Percentiles rank a stretch among this genome's conserved stretches.
Evolutionary conservation across 2,888 invertebrate species (phyloP).

Genomic region (Cephus runcator): DNA sequence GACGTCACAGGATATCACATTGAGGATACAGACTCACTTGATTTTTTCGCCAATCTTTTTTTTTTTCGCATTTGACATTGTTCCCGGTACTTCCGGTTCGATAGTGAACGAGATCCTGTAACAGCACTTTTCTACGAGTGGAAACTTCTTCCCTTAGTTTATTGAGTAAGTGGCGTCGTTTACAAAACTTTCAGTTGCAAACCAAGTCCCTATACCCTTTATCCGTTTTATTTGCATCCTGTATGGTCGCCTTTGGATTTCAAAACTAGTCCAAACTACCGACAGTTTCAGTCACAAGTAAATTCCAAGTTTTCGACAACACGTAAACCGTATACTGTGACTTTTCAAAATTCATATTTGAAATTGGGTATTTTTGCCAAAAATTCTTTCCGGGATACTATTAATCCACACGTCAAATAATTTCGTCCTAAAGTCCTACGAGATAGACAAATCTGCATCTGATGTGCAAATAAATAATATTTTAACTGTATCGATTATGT

Average conservation of each 20-base stretch:
- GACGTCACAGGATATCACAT: background rate
- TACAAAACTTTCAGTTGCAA: conserved; percentile 40
- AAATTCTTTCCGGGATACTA: background rate
- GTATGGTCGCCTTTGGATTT: conserved; percentile 22
- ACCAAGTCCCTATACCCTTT: background rate
- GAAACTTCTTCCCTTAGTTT: conserved; percentile 49
- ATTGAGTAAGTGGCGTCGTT: conserved; percentile 55
- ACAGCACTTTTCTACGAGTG: background rate
- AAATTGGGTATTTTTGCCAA: background rate
- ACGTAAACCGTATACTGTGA: background rate
- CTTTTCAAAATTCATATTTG: background rate
- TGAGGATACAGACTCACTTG: background rate
- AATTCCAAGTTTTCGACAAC: background rate
- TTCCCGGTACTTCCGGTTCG: background rate
- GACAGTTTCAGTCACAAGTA: conserved; percentile 17
- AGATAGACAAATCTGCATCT: background rate
- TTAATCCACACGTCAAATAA: background rate
- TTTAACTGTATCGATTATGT: background rate
- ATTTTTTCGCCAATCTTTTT: background rate
- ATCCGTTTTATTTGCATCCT: conserved; percentile 3
- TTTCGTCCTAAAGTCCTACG: background rate
- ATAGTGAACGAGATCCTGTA: background rate
- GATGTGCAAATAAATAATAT: background rate
- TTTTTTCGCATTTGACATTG: background rate
- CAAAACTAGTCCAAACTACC: conserved; percentile 34